Base-by-base conservation (phyloP, 2,888 invertebrate species). In the Emesis russula region DNA sequence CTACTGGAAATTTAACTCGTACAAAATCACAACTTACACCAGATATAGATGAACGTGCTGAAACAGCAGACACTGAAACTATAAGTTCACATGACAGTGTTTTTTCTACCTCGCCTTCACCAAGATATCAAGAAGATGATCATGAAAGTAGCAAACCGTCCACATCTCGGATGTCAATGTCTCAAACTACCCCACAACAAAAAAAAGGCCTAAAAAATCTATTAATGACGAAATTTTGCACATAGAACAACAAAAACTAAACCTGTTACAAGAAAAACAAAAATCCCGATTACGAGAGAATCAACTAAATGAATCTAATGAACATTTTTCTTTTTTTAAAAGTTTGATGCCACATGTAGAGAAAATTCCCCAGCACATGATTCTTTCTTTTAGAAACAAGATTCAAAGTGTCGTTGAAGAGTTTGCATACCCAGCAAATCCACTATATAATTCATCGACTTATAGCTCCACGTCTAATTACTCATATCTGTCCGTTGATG, bases 321-420 rank as follows among this genome's bases (percentile, higher is more conserved):
- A 63, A 63, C 63, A 63, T 63, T 25, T 7, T 63, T 63, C 9
- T 25, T 63, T 63, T 63, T 63, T 63, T 63, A 63, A 63, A 63
- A 63, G 63, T 25, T 25, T 63, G 25, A 63, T 63, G 25, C 63
- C 63, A 63, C 63, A 63, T 25, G 25, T 63, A 25, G 63, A 63
- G 25, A 63, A 63, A 63, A 63, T 63, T 63, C 63, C 63, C 18
- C 63, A 63, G 63, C 63, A 63, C 63, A 63, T 63, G 63, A 58
- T 58, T 58, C 58, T 58, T 58, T 58, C 58, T 58, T 58, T 58
- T 58, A 58, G 58, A 58, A 58, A 58, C 58, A 58, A 58, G 58
- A 58, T 58, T 58, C 58, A 58, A n/a, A 58, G 58, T 58, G 58
- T 58, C 58, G 58, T 58, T 58, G 58, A 58, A 58, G 58, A 58